phyloP scores from a whole-genome alignment of 2,888 invertebrate species.

The Nephrotoma guestfalica region DNA sequence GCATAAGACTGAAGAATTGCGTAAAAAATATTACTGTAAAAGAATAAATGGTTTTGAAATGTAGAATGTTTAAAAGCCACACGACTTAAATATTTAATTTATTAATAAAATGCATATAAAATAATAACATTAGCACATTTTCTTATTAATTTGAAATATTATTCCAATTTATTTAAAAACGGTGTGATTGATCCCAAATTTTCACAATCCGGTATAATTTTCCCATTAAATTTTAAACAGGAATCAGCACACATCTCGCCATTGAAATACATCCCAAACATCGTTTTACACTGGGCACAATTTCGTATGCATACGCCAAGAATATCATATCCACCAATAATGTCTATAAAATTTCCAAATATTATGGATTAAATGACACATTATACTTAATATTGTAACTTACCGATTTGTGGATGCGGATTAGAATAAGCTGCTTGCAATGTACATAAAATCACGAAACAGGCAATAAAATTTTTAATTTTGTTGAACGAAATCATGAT shows the following conservation, averaged over 20 bases:
- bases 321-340: not conserved
- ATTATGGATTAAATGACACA: not conserved
- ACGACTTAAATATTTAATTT: too few species aligned
- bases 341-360: not conserved
- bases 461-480: not conserved
- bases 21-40: not conserved
- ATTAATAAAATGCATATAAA: too few species aligned
- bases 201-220: not conserved
- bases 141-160: not conserved
- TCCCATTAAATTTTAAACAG: not conserved
- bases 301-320: not conserved
- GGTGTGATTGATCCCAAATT: not conserved
- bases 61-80: too few species aligned
- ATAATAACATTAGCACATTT: too few species aligned
- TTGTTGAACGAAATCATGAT: not conserved
- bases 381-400: not conserved
- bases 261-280: not conserved
- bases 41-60: not conserved
- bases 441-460: not conserved
- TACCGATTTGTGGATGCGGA: not conserved
- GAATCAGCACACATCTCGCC: not conserved
- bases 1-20: not conserved
- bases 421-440: not conserved
- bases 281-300: slow-evolving; percentile 1
- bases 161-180: not conserved